Conservation (phyloP, 2,797 vertebrate genomes). For the Margarornis squamiger region DNA sequence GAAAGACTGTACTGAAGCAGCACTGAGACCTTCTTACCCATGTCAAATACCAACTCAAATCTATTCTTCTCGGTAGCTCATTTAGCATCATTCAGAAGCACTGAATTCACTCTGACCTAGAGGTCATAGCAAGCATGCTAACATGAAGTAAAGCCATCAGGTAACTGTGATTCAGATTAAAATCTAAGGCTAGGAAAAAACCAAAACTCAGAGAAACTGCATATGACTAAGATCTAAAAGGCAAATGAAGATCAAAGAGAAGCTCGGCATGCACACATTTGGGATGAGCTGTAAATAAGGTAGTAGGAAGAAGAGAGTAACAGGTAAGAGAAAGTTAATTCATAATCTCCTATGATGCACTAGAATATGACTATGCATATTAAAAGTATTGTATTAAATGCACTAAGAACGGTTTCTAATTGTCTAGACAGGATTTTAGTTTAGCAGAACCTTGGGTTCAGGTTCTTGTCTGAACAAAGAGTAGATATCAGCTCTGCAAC, state of each 20-base stretch:
- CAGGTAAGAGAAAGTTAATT: background rate
- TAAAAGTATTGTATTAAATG: background rate
- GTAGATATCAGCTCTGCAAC: background rate
- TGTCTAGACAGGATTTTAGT: background rate
- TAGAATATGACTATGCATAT: background rate
- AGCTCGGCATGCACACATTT: fast-evolving
- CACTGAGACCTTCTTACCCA: background rate
- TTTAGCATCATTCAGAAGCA: background rate
- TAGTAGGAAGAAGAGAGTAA: background rate
- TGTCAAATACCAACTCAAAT: background rate
- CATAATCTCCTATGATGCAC: background rate
- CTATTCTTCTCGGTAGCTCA: background rate
- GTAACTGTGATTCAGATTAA: background rate
- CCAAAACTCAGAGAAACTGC: background rate
- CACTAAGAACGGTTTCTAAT: background rate
- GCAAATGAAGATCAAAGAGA: background rate
- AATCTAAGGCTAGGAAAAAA: background rate
- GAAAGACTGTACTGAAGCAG: background rate
- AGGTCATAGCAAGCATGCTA: background rate
- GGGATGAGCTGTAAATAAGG: background rate
- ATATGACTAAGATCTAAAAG: background rate
- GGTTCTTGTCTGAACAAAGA: background rate
- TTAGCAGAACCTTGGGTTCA: background rate
- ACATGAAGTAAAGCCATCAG: background rate
- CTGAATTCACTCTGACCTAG: background rate